These are phyloP conservation scores for Heliopora coerulea DNA, from an alignment of 92 coral and sea anemone genomes.

Conservation along the genomic window DNA sequence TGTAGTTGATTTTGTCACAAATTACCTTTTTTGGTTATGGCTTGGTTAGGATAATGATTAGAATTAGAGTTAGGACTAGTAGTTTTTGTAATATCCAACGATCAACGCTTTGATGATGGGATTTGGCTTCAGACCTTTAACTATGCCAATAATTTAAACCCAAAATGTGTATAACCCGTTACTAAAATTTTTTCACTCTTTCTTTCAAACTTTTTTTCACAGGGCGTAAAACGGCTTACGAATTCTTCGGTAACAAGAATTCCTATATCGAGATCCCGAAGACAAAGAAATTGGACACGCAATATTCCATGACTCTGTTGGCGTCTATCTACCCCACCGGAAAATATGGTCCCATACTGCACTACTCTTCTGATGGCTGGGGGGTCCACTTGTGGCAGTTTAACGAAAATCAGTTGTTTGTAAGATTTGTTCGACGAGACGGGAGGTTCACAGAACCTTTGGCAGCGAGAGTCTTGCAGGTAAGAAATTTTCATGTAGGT, in stretches of 20 bases:
- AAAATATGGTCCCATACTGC: conserved; percentile 86
- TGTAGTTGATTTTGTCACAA: no score
- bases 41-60: no score
- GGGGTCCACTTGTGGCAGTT: conserved; percentile 99
- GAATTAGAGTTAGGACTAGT: no score
- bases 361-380: conserved; percentile 88
- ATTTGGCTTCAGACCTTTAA: no score
- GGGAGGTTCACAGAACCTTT: conserved; percentile 95
- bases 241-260: conserved; percentile 74
- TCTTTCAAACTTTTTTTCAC: no score
- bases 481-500: no score
- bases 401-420: conserved; percentile 86
- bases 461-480: conserved; percentile 94
- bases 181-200: no score
- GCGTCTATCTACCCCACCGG: conserved; percentile 93
- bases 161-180: no score
- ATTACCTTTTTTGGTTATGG: no score
- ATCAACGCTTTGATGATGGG: no score
- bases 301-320: conserved; percentile 86
- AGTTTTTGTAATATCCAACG: no score
- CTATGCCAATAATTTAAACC: no score
- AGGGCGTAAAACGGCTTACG: conserved; percentile 75
- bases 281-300: conserved; percentile 75
- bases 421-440: conserved; percentile 87
- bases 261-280: conserved; percentile 90